phyloP scores from a whole-genome alignment of 2,113 vertebrate genomes.

The Callithrix jacchus region DNA sequence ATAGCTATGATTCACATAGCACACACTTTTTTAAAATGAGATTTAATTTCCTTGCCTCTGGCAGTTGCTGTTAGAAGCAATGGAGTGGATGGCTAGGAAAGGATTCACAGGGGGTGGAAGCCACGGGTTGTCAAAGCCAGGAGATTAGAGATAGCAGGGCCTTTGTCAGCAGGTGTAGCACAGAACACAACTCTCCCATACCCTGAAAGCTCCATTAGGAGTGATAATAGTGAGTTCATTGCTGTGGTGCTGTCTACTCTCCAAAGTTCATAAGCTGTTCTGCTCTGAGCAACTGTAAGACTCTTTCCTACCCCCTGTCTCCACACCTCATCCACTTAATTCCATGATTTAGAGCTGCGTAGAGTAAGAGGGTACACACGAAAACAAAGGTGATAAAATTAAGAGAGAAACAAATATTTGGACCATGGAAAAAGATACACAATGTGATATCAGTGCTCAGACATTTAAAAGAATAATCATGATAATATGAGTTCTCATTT shows the following conservation, averaged over 20 bases:
- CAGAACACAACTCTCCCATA: neutral
- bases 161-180: neutral
- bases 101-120: neutral
- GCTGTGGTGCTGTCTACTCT: neutral
- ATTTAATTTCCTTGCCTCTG: slow-evolving; percentile 29
- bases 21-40: neutral
- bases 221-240: neutral
- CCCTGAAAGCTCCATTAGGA: neutral
- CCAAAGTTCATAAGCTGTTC: neutral
- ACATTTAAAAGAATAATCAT: neutral
- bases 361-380: neutral
- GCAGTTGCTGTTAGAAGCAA: neutral
- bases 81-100: neutral
- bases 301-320: neutral
- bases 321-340: neutral
- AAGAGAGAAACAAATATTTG: neutral
- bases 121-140: neutral
- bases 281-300: neutral
- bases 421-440: neutral
- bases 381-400: neutral
- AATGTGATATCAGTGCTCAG: neutral
- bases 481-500: neutral
- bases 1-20: neutral
- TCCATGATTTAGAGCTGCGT: neutral
- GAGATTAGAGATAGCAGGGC: neutral